Base-by-base conservation (phyloP, 2,888 invertebrate genomes). In the Glaucopsyche alexis region DNA sequence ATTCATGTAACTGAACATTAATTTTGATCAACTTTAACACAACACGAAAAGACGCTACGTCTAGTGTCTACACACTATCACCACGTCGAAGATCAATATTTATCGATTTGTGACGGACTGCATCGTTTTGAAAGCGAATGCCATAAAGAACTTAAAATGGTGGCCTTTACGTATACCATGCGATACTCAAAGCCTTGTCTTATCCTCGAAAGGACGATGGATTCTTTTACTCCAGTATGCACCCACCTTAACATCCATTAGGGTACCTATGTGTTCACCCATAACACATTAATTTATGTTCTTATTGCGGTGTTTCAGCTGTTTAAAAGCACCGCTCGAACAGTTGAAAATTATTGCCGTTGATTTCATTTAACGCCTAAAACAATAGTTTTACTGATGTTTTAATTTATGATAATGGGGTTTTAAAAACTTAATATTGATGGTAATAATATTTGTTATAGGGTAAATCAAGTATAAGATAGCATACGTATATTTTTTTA, bases 221-320 rank as follows among this genome's bases (percentile, higher is more conserved):
- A 16, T 55, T 16, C 9, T 55, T 19, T 55, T 19, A 60, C 13
- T 29, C 29, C 38, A 49, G 19, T 49, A 47, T 69, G 49, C 47
- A 49, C 69, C 19, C 69, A 49, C 49, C 69, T 49, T 69, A 29
- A 69, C 47, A 19, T 14, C 69, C 69, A 69, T 69, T 42, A 47
- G 13, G 13, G 47, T 47, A 47, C 47, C 47, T 65, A 69, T 29
- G 69, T 49, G 69, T 29, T 49, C 19, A 67, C 69, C 69, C 19
- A 69, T 49, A 49, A 19, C 14, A 49, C 69, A 69, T 69, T 49
- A 69, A 69, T 69, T 69, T 69, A 69, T 69, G 69, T 49, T 69
- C 69, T 69, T 69, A 49, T 69, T 69, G 49, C 29, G 69, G 47
- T 69, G 16, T 16, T 69, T 69, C 69, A 69, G 69, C 69, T 38